Evolutionary conservation across 2,797 vertebrate species (phyloP).

Genomic region (Petrocephalus sullivani): DNA sequence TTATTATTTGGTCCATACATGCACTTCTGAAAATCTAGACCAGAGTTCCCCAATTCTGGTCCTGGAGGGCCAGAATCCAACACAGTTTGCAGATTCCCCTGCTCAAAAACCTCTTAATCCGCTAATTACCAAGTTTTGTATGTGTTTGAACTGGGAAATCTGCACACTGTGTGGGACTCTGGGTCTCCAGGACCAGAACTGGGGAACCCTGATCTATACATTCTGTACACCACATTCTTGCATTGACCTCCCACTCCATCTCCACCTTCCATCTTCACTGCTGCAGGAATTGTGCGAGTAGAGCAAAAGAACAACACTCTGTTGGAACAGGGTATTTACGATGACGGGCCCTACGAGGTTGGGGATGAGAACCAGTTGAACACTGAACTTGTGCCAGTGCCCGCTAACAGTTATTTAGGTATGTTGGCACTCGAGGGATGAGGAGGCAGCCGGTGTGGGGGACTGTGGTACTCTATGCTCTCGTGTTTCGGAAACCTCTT

Average conservation of each 20-base stretch:
- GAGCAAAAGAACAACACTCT: conserved; percentile 83
- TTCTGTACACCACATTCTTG: neutral
- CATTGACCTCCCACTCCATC: conserved; percentile 3
- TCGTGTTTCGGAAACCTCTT: neutral
- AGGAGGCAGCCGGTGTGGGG: neutral
- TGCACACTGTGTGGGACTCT: neutral
- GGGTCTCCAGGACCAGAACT: neutral
- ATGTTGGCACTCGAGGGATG: conserved; percentile 40
- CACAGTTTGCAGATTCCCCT: neutral
- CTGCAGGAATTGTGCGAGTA: conserved; percentile 81
- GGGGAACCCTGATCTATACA: neutral
- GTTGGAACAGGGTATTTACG: conserved; percentile 66
- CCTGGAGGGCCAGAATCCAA: neutral
- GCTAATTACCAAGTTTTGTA: neutral
- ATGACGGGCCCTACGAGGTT: conserved; percentile 86
- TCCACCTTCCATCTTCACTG: conserved; percentile 50
- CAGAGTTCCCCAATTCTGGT: neutral
- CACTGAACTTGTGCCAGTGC: conserved; percentile 72
- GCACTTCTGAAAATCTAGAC: neutral
- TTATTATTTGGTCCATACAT: neutral
- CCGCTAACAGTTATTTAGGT: conserved; percentile 94
- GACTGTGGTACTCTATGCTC: neutral
- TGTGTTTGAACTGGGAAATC: neutral
- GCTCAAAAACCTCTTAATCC: neutral
- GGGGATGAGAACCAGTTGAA: conserved; percentile 71